phyloP scores from a whole-genome alignment of 2,888 invertebrate genomes.

The Mantis religiosa region DNA sequence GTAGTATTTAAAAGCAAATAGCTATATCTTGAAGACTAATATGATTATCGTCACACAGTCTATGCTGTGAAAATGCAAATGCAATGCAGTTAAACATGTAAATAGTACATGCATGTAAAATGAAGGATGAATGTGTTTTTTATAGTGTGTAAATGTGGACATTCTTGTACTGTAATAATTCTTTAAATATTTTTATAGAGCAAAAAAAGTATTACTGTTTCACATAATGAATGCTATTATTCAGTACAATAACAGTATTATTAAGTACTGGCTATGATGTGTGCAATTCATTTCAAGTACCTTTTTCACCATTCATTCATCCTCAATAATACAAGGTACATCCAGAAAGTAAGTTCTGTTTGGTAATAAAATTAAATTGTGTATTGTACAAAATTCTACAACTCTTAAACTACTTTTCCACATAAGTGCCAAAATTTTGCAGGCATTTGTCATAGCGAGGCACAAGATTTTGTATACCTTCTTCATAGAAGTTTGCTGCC shows the following conservation, averaged over 20 bases:
- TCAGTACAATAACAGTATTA: slow-evolving; percentile 1
- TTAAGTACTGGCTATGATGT: slow-evolving; percentile 1
- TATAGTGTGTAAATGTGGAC: neutral
- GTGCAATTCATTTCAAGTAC: neutral
- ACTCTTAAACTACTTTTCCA: too few relatives aligned
- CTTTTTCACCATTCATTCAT: neutral
- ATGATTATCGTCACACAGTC: neutral
- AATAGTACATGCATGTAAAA: neutral
- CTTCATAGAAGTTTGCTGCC: too few relatives aligned
- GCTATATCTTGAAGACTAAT: neutral
- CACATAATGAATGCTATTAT: neutral
- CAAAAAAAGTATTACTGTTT: neutral
- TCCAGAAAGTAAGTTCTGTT: too few relatives aligned
- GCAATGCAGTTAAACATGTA: neutral
- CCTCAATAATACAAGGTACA: too few relatives aligned
- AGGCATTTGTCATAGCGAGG: too few relatives aligned
- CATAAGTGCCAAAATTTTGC: too few relatives aligned
- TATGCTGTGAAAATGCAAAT: slow-evolving; percentile 2
- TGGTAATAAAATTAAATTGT: too few relatives aligned
- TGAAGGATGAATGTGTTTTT: neutral
- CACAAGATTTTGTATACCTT: too few relatives aligned
- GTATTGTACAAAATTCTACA: too few relatives aligned
- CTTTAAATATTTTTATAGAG: neutral
- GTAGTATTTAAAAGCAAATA: neutral
- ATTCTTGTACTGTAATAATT: neutral